A percentile compares a stretch with the other conserved stretches of the same genome.
Conservation (phyloP, 2,888 invertebrate species). For the Axea sp. region DNA sequence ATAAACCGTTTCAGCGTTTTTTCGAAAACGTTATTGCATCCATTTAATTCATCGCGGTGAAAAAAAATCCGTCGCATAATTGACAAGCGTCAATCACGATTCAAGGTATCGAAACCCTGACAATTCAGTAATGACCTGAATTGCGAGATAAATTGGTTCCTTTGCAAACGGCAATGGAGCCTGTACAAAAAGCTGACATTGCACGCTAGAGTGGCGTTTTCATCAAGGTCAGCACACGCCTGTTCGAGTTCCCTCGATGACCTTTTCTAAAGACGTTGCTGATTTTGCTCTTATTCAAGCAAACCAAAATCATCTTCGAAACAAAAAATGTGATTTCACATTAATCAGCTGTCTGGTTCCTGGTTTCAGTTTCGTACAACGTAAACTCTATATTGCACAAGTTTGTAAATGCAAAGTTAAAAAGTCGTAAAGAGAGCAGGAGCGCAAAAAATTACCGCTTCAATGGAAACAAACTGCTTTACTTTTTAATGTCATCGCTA, state of each 20-base stretch:
- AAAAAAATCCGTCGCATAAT: slow-evolving; percentile 8
- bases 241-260: slow-evolving; percentile 25
- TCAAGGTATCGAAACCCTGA: slow-evolving; percentile 66
- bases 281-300: not conserved
- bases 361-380: too few relatives aligned
- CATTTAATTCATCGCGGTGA: not conserved
- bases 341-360: too few relatives aligned
- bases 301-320: not conserved
- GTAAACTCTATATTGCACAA: too few relatives aligned
- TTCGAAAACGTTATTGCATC: slow-evolving; percentile 3
- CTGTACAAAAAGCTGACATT: slow-evolving; percentile 65
- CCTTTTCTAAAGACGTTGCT: slow-evolving; percentile 6
- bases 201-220: slow-evolving; percentile 62
- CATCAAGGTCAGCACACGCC: slow-evolving; percentile 59
- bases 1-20: too few relatives aligned
- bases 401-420: too few relatives aligned
- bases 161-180: slow-evolving; percentile 50
- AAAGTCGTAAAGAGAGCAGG: too few relatives aligned
- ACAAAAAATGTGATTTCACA: not conserved
- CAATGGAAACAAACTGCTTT: too few relatives aligned
- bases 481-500: too few relatives aligned
- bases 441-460: too few relatives aligned
- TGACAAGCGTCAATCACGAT: slow-evolving; percentile 37
- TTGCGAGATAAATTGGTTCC: slow-evolving; percentile 62
- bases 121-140: slow-evolving; percentile 72